Conservation (phyloP, 2,113 vertebrate genomes). For the Podarcis cretensis region DNA sequence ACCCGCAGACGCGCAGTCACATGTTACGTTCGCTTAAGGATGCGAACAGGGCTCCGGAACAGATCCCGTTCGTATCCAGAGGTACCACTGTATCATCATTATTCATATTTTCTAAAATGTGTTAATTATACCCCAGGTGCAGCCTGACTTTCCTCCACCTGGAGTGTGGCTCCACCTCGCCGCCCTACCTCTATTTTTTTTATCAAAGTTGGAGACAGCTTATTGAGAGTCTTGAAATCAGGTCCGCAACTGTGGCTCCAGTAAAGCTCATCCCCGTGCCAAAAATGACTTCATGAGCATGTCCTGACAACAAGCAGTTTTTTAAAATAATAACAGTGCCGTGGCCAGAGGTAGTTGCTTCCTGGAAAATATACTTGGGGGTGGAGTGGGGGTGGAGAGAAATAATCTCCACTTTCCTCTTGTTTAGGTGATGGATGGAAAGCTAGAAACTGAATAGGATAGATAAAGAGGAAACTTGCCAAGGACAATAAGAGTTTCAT, state of each 20-base stretch:
- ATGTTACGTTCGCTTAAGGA: too few species aligned
- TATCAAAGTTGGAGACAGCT: too few species aligned
- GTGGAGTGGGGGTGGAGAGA: background rate
- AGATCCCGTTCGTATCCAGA: too few species aligned
- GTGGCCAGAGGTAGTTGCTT: background rate
- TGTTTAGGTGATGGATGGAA: background rate
- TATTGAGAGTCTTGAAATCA: background rate
- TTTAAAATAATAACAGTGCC: background rate
- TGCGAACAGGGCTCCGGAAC: too few species aligned
- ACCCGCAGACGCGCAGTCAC: too few species aligned
- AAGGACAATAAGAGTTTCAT: background rate
- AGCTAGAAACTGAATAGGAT: background rate
- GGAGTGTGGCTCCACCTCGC: too few species aligned
- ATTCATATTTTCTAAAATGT: too few species aligned
- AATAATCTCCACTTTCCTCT: background rate
- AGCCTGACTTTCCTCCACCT: too few species aligned
- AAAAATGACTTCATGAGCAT: background rate
- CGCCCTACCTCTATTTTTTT: background rate
- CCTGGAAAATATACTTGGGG: background rate
- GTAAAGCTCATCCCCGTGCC: background rate
- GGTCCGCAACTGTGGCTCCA: background rate
- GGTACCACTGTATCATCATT: too few species aligned
- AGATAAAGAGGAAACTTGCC: constrained; percentile 22
- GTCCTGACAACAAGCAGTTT: background rate
- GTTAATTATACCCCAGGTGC: too few species aligned